phyloP scores from a whole-genome alignment of 2,113 vertebrate species.

The Electrona antarctica region DNA sequence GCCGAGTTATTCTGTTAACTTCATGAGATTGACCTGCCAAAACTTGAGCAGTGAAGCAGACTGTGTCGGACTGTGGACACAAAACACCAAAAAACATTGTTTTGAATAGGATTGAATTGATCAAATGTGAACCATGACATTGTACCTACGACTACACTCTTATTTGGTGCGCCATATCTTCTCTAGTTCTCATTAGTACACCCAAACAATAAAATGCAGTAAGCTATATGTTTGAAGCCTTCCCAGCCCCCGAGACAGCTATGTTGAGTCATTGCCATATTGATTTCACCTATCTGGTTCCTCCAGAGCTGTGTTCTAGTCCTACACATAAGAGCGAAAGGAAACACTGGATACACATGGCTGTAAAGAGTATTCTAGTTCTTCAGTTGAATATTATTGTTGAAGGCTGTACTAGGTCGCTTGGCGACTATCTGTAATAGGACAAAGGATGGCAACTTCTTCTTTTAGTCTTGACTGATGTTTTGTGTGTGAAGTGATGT shows the following conservation, averaged over 20 bases:
- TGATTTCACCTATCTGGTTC: conserved; percentile 35
- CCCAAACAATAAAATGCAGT: conserved; percentile 1
- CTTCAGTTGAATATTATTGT: not conserved
- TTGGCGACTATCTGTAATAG: too few relatives aligned
- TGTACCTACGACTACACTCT: not conserved
- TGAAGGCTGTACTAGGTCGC: not conserved
- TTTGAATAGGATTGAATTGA: not conserved
- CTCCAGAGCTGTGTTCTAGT: conserved; percentile 11
- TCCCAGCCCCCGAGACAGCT: conserved; percentile 10
- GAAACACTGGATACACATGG: not conserved
- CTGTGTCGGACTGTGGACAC: not conserved
- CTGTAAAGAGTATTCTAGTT: not conserved
- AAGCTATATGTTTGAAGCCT: conserved; percentile 4
- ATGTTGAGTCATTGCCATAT: conserved; percentile 25
- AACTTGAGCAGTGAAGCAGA: conserved; percentile 18
- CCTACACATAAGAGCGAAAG: not conserved
- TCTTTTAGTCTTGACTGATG: too few relatives aligned
- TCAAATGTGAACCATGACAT: not conserved
- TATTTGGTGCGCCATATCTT: not conserved
- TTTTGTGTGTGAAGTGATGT: too few relatives aligned
- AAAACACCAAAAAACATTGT: not conserved
- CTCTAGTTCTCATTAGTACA: not conserved
- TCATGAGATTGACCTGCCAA: conserved; percentile 44
- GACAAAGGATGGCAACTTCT: too few relatives aligned
- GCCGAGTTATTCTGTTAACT: conserved; percentile 39